Conservation (phyloP, 1,140 invertebrate genomes). For the Ctenoplectra terminalis region DNA sequence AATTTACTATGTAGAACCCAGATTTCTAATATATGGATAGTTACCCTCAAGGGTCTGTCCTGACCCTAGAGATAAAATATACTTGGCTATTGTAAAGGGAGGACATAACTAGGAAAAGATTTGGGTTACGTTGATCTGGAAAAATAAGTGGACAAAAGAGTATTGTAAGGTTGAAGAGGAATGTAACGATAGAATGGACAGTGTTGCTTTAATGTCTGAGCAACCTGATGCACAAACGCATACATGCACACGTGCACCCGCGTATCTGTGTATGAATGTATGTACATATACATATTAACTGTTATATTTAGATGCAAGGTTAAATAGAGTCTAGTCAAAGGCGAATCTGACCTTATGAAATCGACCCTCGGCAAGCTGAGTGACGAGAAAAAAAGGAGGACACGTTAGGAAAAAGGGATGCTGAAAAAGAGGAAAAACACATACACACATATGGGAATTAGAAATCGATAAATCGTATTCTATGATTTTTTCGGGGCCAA, state of each 20-base stretch:
- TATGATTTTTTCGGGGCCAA: constrained; percentile 75
- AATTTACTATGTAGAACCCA: no score
- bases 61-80: no score
- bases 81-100: no score
- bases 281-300: constrained; percentile 1
- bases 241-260: background rate
- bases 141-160: no score
- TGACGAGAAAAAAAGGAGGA: constrained; percentile 4
- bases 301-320: constrained; percentile 48
- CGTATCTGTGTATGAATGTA: constrained; percentile 15
- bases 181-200: no score
- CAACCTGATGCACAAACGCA: constrained; percentile 1
- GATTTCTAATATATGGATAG: no score
- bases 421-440: background rate
- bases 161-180: background rate
- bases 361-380: constrained; percentile 35
- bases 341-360: constrained; percentile 43
- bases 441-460: background rate
- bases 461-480: constrained; percentile 56
- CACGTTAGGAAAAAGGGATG: background rate
- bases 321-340: constrained; percentile 40
- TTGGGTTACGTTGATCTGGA: no score
- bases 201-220: background rate
- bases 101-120: no score
- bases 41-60: no score